Base-by-base conservation (phyloP, 2,113 vertebrate genomes). In the Centropus bengalensis region DNA sequence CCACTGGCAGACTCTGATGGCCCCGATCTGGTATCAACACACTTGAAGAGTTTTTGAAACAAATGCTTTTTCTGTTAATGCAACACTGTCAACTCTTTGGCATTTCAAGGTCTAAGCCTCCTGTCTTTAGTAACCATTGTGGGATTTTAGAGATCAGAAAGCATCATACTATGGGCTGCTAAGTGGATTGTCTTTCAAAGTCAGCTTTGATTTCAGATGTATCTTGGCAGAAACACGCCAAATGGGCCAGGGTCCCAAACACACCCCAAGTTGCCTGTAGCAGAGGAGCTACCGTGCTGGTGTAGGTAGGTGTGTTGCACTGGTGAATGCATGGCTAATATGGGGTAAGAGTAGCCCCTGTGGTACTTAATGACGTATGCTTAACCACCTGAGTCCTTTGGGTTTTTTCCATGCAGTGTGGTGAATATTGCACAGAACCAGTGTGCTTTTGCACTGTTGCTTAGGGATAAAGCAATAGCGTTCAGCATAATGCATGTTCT, bases 91-190 rank as follows among this genome's bases (percentile, higher is more conserved):
- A 86, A 67, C 82, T 55, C 88, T 94, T 89, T 3, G n/a, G 79
- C 33, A 38, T 94, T 94, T 85, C 86, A 82, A 88, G 79, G n/a
- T 71, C 51, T 54, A 45, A 83, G 56, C 49, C 59, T 91, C 71
- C 40, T 82, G 85, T 64, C 71, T 91, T 49, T 40, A 36, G 71
- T 19, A 6, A 2, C 58, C 27, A 73, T 77, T 20, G 67, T 86
- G 70, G 67, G 82, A 94, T 92, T 93, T 93, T 62, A 44, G 82
- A 86, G 75, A 80, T 89, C 79, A 88, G 88, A 80, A 85, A 76
- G 69, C 68, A 62, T 76, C 51, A 11, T 88, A 32, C 28, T 86
- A 49, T 88, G 55, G 70, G 51, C 82, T 73, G 79, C 78, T 77
- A 73, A 83, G 76, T 77, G 82, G 71, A 66, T 94, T 90, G 55